Evolutionary conservation across 2,113 vertebrate genomes (phyloP), one percentile per base, ranked within the genome.

Genomic region (Perognathus longimembris): DNA sequence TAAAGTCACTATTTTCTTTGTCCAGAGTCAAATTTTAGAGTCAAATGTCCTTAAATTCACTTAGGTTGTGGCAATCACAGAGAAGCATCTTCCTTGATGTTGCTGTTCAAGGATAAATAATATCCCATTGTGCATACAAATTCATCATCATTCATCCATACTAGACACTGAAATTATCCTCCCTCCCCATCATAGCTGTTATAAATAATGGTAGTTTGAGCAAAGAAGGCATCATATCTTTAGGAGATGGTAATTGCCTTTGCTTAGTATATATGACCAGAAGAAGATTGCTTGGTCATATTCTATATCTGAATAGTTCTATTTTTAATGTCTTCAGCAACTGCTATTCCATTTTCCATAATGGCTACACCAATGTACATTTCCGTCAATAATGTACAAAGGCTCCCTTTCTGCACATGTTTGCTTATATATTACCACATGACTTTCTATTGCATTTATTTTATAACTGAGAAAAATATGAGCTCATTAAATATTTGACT

Each of bases 391-490:
- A 1, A 2, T 26, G 1, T 20, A 32, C 3, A 54, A 40, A 12
- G 7, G 1, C 24, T 45, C 40, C n/a, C 7, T 61, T 86, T 70
- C 7, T 67, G 36, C 7, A n/a, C 22, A 26, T 1, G 2, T 34
- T 90, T 22, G 14, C 21, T 73, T 34, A 75, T 32, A 66, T 38
- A 54, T 85, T 75, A 76, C 67, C 63, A 75, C 10, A 67, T 75
- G 10, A 77, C 61, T 69, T 38, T 81, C 2, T 30, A 61, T 34
- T 85, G 1, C 34, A 32, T 28, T 81, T 9, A 84, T 77, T 87
- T 95, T 26, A 94, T 38, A 28, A 79, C n/a, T 80, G 15, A 94
- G 20, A 17, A 75, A 93, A 78, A 26, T 11, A 45, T 6, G 45
- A 45, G 11, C 11, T 45, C 6, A 45, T 57, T 21, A 11, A 88